Base-by-base conservation (phyloP, 2,888 invertebrate species). In the Anoplius nigerrimus region DNA sequence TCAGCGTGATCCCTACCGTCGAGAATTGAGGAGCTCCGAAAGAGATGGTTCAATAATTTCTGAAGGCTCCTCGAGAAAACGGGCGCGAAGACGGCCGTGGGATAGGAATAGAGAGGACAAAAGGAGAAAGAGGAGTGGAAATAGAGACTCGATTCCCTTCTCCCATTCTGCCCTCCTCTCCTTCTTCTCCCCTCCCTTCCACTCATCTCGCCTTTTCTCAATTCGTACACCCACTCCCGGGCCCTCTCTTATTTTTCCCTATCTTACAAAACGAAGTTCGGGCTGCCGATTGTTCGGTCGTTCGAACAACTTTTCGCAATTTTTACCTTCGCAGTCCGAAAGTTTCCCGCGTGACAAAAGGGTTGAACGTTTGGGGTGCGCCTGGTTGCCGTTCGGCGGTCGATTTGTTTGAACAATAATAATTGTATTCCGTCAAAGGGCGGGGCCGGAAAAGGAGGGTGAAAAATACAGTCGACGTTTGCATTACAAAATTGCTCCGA, bases 31-130 rank as follows among this genome's bases (percentile, higher is more conserved):
- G 18, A 22, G 48, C 48, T 48, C 46, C 46, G 24, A 45, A 15
- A 2, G 52, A 34, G 63, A 62, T 61, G 74, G 71, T 76, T 76
- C 78, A 76, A 76, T 79, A 74, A 80, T 78, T 80, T 75, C 43
- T 2, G 3, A 16, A 58, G 58, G 54, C 57, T 18, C 52, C 13
- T 43, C 45, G 65, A 71, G 59, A 55, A 24, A 20, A 8, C 20
- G 60, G 48, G 24, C 48, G 61, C 42, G 34, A 60, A 18, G 16
- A 24, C 22, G 62, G 24, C n/a, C n/a, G n/a, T n/a, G 56, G 52
- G 59, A 56, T 27, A 46, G n/a, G 21, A 63, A 4, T 45, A 13
- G 62, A 42, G 42, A 42, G 54, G 62, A 62, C 46, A 54, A 27
- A 54, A 54, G 24, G 42, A 18, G 60, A 51, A 20, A 64, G 68